Evolutionary conservation across 2,113 vertebrate genomes (phyloP).

Genomic region (Numida meleagris): DNA sequence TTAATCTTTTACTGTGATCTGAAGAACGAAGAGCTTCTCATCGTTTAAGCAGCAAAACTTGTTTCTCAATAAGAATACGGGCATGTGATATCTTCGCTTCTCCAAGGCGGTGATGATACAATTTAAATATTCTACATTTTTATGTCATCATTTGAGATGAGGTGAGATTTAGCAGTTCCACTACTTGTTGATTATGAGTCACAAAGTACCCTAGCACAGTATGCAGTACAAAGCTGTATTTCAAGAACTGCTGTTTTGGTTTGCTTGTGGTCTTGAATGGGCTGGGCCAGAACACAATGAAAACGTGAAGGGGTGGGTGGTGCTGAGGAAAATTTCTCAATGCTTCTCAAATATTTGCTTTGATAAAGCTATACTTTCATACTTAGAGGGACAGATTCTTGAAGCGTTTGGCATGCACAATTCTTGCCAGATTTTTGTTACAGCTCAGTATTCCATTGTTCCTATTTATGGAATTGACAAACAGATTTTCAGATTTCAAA

Average conservation of each 20-base stretch:
- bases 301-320: neutral
- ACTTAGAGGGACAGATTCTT: neutral
- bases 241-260: neutral
- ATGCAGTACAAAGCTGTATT: neutral
- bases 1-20: neutral
- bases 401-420: neutral
- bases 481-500: neutral
- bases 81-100: neutral
- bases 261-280: neutral
- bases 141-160: neutral
- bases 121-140: neutral
- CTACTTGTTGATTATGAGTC: neutral
- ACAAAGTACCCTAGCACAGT: accelerated
- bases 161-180: neutral
- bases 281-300: neutral
- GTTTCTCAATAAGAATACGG: neutral
- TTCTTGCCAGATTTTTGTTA: neutral
- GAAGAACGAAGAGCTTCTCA: neutral
- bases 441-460: neutral
- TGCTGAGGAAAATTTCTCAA: neutral
- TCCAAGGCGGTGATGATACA: neutral
- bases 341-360: neutral
- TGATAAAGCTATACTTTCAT: neutral
- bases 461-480: neutral
- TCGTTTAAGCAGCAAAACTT: neutral